Conservation (phyloP, 1,140 invertebrate species). For the Araneus ventricosus region DNA sequence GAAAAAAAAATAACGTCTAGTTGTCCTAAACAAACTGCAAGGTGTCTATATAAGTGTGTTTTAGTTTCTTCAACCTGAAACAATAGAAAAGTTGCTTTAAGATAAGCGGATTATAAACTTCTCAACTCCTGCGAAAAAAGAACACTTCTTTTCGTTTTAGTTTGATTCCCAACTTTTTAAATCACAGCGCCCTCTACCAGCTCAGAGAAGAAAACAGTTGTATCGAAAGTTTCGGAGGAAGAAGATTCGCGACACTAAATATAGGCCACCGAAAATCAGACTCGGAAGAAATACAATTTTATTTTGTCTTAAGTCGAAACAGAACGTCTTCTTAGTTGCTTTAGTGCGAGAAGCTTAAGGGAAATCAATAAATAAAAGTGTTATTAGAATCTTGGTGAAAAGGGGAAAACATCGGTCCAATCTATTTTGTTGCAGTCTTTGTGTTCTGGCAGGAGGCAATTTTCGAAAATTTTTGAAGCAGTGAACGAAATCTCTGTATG, state of each 20-base stretch:
- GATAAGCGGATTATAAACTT: constrained; percentile 69
- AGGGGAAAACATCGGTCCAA: not conserved
- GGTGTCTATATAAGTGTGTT: constrained; percentile 8
- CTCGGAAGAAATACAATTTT: constrained; percentile 23
- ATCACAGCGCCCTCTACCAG: constrained; percentile 61
- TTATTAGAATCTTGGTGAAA: constrained; percentile 25
- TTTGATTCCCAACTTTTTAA: constrained; percentile 33
- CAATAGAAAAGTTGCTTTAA: constrained; percentile 40
- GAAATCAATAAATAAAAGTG: constrained; percentile 44
- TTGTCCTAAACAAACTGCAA: constrained; percentile 33
- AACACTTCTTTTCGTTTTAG: constrained; percentile 28
- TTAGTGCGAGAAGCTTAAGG: not conserved
- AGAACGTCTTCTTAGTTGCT: not conserved
- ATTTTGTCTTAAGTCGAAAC: constrained; percentile 10
- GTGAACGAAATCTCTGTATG: not conserved
- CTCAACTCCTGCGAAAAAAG: constrained; percentile 10
- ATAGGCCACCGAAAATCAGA: constrained; percentile 37
- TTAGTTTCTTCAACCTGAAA: not conserved
- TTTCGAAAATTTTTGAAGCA: not conserved
- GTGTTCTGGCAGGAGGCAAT: not conserved
- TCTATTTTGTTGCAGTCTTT: not conserved
- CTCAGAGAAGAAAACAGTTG: not conserved
- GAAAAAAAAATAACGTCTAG: not conserved
- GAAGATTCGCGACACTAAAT: constrained; percentile 26
- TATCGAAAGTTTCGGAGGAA: not conserved